A percentile compares a stretch with the other conserved stretches of the same genome.
Conservation (phyloP, 2,888 invertebrate species). For the Nebria salina region DNA sequence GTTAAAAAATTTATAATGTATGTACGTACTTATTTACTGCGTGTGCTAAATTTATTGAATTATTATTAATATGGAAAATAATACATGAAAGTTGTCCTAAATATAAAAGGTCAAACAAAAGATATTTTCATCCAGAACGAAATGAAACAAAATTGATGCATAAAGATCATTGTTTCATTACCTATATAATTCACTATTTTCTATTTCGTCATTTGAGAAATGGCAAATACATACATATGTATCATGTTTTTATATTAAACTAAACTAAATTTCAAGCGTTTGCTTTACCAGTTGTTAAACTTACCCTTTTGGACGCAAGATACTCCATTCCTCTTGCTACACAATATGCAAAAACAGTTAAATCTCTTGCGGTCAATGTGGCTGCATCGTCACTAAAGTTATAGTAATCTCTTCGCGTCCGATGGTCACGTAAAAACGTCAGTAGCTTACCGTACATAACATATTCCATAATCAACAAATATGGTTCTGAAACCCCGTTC, state of each 20-base stretch:
- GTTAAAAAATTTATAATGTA: background rate
- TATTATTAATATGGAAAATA: slow-evolving; percentile 6
- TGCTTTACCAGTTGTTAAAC: slow-evolving; percentile 50
- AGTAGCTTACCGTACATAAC: slow-evolving; percentile 85
- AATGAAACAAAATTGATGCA: background rate
- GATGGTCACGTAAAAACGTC: slow-evolving; percentile 76
- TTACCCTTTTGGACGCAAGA: slow-evolving; percentile 80
- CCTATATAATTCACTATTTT: background rate
- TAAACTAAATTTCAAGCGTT: background rate
- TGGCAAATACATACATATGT: background rate
- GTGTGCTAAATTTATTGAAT: background rate
- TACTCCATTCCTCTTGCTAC: slow-evolving; percentile 89
- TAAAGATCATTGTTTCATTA: too few species aligned
- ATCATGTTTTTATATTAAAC: too few species aligned
- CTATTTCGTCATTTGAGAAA: background rate
- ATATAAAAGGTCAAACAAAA: slow-evolving; percentile 13
- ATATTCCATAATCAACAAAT: slow-evolving; percentile 85
- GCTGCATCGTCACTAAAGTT: slow-evolving; percentile 73
- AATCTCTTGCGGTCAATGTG: slow-evolving; percentile 75
- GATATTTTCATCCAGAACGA: background rate
- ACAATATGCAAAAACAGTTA: slow-evolving; percentile 83
- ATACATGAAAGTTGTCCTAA: slow-evolving; percentile 12
- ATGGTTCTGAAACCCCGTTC: slow-evolving; percentile 77
- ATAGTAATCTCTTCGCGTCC: slow-evolving; percentile 66
- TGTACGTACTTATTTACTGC: background rate